Percentiles rank a stretch among this genome's conserved stretches.
These are phyloP conservation scores for Lacerta bilineata DNA, from an alignment of 2,797 vertebrate genomes.

Conservation along the genomic window DNA sequence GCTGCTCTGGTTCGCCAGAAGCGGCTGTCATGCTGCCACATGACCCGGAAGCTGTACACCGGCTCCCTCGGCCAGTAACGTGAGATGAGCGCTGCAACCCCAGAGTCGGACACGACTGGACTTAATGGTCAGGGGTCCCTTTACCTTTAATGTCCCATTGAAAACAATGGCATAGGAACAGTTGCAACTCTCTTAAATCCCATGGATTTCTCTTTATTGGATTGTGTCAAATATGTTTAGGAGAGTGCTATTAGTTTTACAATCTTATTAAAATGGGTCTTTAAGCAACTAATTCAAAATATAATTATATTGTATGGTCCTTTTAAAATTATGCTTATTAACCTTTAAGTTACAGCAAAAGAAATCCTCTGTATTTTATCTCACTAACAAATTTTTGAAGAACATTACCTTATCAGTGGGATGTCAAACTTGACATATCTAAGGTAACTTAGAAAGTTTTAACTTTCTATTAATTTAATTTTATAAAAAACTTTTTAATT, in stretches of 20 bases:
- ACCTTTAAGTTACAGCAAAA: background rate
- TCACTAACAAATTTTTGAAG: background rate
- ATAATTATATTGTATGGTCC: background rate
- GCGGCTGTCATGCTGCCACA: too few relatives aligned
- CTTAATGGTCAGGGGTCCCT: too few relatives aligned
- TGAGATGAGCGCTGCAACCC: too few relatives aligned
- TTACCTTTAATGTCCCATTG: background rate
- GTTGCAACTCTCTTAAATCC: background rate
- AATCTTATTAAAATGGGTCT: background rate
- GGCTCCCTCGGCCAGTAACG: too few relatives aligned
- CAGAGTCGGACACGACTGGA: too few relatives aligned
- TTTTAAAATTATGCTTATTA: background rate
- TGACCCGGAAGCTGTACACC: too few relatives aligned
- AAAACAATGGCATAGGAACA: background rate
- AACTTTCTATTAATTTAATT: background rate
- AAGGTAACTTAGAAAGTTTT: slow-evolving; percentile 13
- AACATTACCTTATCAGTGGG: background rate
- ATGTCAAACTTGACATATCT: background rate
- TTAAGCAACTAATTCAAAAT: background rate
- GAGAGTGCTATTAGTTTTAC: background rate
- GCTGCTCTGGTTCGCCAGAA: too few relatives aligned
- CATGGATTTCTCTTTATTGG: background rate
- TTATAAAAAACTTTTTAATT: background rate
- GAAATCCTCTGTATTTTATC: background rate
- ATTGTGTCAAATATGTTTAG: background rate